Base-by-base conservation (phyloP, 2,888 invertebrate species). In the Parochlus steinenii region DNA sequence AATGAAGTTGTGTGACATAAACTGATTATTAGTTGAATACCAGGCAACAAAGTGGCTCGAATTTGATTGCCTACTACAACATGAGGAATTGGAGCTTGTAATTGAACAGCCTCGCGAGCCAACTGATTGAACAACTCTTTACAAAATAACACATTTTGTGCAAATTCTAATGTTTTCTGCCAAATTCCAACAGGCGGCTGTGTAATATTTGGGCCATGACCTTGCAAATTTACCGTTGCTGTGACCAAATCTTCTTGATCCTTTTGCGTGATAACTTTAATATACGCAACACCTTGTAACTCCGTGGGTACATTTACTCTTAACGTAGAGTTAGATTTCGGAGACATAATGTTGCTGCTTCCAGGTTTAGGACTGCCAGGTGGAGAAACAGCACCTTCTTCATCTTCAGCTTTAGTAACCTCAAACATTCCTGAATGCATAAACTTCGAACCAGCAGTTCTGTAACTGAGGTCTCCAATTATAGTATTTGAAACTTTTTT, bases 1-100 rank as follows among this genome's bases (percentile, higher is more conserved):
- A 54, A 53, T 15, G 71, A 69, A 4, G 75, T 74, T 33, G 86
- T 85, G 54, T 93, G 93, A 49, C 90, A 86, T 3, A 95, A 62
- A 0, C 87, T 83, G 39, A 93, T 90, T 24, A 87, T 77, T 14
- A 95, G 59, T 52, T 93, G 90, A 41, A 93, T 86, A 25, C 90
- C 92, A 7, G 93, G 92, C 43, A 93, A 67, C 5, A 89, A 82
- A 15, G 92, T 90, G 4, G 90, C 89, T 65, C 92, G 85, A 42
- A 95, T 93, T 59, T 93, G 90, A 60, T 93, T 93, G 30, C 92
- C 92, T 25, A 93, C 89, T 6, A 95, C 93, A 70, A 95, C 83
- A 49, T 93, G 93, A 0, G 93, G 93, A 51, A 93, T 89, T 1
- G 85, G 80, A 0, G 89, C 83, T 49, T 89, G 85, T 4, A 90